Conservation (phyloP, 2,888 invertebrate species). For the Watsonalla cultraria region DNA sequence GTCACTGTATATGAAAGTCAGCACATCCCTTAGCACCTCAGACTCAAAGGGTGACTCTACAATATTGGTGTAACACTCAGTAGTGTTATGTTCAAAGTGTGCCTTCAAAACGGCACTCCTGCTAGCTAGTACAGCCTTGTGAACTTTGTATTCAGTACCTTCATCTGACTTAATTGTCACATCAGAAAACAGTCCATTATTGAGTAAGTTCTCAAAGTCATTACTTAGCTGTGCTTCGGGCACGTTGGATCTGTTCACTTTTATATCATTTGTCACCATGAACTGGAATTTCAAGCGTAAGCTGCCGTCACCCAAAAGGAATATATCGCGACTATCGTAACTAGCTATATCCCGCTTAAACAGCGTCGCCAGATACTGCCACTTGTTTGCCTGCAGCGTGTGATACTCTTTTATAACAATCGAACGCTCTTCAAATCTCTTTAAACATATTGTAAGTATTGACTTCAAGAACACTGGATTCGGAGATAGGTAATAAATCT, state of each 20-base stretch:
- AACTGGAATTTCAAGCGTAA: slow-evolving; percentile 64
- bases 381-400: slow-evolving; percentile 63
- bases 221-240: slow-evolving; percentile 57
- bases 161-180: slow-evolving; percentile 63
- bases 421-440: slow-evolving; percentile 64
- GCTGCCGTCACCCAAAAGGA: slow-evolving; percentile 57
- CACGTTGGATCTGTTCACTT: slow-evolving; percentile 46
- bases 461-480: slow-evolving; percentile 61
- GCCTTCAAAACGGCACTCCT: slow-evolving; percentile 66
- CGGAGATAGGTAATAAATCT: slow-evolving; percentile 62
- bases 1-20: slow-evolving; percentile 66
- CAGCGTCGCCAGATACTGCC: slow-evolving; percentile 66
- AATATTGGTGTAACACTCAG: slow-evolving; percentile 58
- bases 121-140: slow-evolving; percentile 65
- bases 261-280: slow-evolving; percentile 62
- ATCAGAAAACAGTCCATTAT: slow-evolving; percentile 62
- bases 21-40: slow-evolving; percentile 57
- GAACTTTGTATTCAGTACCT: slow-evolving; percentile 57
- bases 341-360: slow-evolving; percentile 60
- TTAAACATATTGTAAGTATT: slow-evolving; percentile 58
- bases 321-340: slow-evolving; percentile 24
- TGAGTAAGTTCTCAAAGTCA: slow-evolving; percentile 61
- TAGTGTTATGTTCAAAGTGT: slow-evolving; percentile 68
- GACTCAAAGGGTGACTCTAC: slow-evolving; percentile 62
- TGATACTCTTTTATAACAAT: slow-evolving; percentile 65